Base-by-base conservation (phyloP, 2,113 vertebrate genomes). In the Dicentrarchus labrax region DNA sequence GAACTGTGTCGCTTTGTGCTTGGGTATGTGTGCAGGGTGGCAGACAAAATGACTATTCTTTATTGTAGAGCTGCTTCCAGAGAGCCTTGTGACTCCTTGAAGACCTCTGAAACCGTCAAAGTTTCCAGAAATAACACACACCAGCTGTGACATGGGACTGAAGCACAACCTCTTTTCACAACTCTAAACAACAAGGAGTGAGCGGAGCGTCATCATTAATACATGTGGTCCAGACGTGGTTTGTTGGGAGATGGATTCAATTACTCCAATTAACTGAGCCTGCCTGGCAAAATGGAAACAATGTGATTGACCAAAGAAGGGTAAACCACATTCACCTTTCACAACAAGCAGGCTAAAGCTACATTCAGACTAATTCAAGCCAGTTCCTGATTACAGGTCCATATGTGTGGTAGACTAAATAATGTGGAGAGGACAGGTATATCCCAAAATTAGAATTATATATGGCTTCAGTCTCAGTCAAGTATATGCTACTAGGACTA, bases 71-170 rank as follows among this genome's bases (percentile, higher is more conserved):
- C 13, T 86, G 72, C 89, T 94, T 93, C 88, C 80, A 91, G 76
- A 67, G 84, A 92, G 89, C 80, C 88, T 80, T 82, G 70, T 67
- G 73, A 91, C 89, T 93, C 90, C 74, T 88, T 90, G 90, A 94
- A 93, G 88, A 87, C 84, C 90, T 94, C 92, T 91, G 89, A 94
- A 94, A 93, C 91, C 59, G 50, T 89, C 80, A 76, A 79, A 86
- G 90, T 94, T 94, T 93, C 91, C 85, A 91, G 84, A 87, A 87
- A 86, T 88, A 93, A 92, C 89, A 91, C 85, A 80, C 82, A 88
- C 73, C 90, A 92, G 88, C 90, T 91, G 91, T 88, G 89, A 93
- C 88, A 86, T 86, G 87, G 72, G 86, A 92, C 89, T 90, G 90
- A 94, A 91, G 87, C 85, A 83, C 53, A 78, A 90, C 60, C 39